Conservation (phyloP, 2,113 vertebrate species). For the Nymphicus hollandicus region DNA sequence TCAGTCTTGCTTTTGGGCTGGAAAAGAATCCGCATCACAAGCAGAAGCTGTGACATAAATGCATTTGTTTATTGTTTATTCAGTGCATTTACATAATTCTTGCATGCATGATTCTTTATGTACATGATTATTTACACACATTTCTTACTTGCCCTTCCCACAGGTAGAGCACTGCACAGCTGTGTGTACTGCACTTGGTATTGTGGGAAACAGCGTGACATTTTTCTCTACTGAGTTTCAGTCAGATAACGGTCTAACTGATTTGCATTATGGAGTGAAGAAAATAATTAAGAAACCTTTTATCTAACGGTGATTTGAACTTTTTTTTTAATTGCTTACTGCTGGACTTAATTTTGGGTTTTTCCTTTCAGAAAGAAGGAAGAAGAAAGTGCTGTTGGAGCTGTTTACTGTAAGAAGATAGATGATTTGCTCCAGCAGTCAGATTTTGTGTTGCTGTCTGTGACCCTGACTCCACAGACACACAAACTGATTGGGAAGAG, state of each 20-base stretch:
- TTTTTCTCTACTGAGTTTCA: not conserved
- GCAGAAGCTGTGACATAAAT: not conserved
- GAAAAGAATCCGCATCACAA: not conserved
- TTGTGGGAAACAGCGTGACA: not conserved
- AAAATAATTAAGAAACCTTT: not conserved
- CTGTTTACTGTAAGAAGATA: conserved; percentile 74
- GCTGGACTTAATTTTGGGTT: not conserved
- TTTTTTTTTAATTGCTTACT: not conserved
- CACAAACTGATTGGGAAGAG: conserved; percentile 72
- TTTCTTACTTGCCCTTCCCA: not conserved
- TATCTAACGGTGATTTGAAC: not conserved
- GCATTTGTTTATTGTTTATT: not conserved
- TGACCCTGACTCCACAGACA: conserved; percentile 72
- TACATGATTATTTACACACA: not conserved
- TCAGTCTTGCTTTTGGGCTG: not conserved
- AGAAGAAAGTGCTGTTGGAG: conserved; percentile 76
- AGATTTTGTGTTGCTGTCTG: conserved; percentile 78
- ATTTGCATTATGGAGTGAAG: accelerated
- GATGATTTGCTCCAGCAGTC: conserved; percentile 75
- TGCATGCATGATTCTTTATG: not conserved
- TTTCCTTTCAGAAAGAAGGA: conserved; percentile 62
- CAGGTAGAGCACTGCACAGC: not conserved
- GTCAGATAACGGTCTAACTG: not conserved
- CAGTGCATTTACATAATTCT: not conserved
- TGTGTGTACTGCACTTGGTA: not conserved